These are phyloP conservation scores for Laterallus jamaicensis DNA, from an alignment of 2,113 vertebrate species.

Conservation along the genomic window DNA sequence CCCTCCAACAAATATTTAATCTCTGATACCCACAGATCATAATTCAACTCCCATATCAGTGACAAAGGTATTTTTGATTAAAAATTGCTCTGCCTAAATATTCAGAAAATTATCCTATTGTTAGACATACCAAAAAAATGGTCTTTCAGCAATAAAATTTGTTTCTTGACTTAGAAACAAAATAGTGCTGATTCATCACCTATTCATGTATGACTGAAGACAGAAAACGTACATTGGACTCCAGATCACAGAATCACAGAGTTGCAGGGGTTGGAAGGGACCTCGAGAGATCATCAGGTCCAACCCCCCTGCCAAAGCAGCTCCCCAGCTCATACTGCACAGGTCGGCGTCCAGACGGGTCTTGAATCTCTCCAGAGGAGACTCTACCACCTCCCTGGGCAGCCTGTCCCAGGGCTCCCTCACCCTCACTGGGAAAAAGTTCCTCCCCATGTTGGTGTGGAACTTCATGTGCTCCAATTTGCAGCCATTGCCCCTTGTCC, in stretches of 20 bases:
- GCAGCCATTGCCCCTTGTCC: too few species aligned
- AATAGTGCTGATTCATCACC: constrained; percentile 1
- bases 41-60: background rate
- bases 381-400: too few species aligned
- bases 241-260: background rate
- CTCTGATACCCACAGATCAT: background rate
- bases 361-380: too few species aligned
- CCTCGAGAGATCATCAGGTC: too few species aligned
- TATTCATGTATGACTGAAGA: background rate
- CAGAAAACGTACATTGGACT: background rate
- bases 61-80: constrained; percentile 32
- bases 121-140: background rate
- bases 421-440: too few species aligned
- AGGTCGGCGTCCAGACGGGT: too few species aligned
- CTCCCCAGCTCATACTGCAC: too few species aligned
- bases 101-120: constrained; percentile 17
- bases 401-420: too few species aligned
- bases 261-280: too few species aligned
- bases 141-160: background rate
- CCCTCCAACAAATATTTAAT: background rate
- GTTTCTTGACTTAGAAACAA: constrained; percentile 22
- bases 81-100: constrained; percentile 29
- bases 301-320: too few species aligned
- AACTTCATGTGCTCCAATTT: too few species aligned
- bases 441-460: too few species aligned